Conservation (phyloP, 2,797 vertebrate species). For the Lepilemur ruficaudatus region DNA sequence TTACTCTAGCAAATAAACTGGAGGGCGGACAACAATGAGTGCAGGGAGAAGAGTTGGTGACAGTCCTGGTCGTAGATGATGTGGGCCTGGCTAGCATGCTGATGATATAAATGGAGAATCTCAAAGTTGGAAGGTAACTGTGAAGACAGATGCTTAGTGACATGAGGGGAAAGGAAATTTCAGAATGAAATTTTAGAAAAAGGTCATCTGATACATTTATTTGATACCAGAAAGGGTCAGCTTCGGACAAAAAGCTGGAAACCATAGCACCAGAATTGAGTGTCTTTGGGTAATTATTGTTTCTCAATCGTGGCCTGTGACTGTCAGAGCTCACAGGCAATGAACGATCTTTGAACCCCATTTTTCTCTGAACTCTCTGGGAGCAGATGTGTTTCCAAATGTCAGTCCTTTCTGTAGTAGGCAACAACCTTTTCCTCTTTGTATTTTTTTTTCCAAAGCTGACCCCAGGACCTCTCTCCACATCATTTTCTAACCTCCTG, state of each 20-base stretch:
- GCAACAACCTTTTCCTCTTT: conserved; percentile 24
- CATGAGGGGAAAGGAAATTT: not conserved
- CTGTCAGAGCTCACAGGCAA: not conserved
- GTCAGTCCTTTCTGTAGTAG: not conserved
- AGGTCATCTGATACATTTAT: not conserved
- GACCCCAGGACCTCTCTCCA: not conserved
- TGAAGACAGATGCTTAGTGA: not conserved
- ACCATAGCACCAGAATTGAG: not conserved
- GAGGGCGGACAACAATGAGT: not conserved
- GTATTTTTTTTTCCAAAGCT: conserved; percentile 1
- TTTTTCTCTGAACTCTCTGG: conserved; percentile 24
- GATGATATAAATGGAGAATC: not conserved
- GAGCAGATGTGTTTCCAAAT: conserved; percentile 56
- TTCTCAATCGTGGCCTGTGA: not conserved
- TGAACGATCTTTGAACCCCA: not conserved
- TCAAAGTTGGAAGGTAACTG: not conserved
- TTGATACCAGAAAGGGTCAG: not conserved
- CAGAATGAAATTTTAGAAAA: not conserved
- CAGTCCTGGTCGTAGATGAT: not conserved
- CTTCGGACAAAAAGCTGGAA: not conserved
- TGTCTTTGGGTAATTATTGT: not conserved
- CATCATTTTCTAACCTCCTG: conserved; percentile 44
- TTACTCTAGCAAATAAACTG: not conserved
- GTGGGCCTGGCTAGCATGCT: not conserved
- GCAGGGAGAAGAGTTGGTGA: not conserved